These are phyloP conservation scores for Meloe dianella DNA, from an alignment of 2,888 invertebrate species.

Conservation along the genomic window DNA sequence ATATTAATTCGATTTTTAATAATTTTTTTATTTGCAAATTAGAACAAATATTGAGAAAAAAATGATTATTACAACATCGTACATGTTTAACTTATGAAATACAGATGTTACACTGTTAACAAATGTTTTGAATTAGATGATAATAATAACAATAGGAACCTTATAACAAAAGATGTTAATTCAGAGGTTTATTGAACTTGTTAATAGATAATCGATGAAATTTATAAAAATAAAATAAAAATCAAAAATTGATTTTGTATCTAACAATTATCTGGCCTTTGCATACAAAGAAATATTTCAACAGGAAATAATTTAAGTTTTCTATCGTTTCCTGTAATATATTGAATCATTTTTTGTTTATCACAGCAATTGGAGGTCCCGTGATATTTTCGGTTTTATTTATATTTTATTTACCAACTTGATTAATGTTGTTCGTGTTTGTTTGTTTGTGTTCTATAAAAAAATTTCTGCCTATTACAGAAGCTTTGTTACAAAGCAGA, in stretches of 20 bases:
- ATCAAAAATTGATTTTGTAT: background rate
- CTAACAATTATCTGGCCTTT: too few relatives aligned
- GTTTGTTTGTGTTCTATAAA: slow-evolving; percentile 50
- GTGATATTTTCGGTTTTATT: slow-evolving; percentile 10
- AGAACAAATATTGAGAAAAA: background rate
- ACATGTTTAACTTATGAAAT: background rate
- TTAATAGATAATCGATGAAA: background rate
- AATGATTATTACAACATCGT: background rate
- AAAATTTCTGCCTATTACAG: slow-evolving; percentile 66
- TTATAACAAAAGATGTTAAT: background rate
- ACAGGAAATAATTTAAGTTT: slow-evolving; percentile 21
- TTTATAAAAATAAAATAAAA: background rate
- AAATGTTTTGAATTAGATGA: background rate
- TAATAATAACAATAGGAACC: background rate
- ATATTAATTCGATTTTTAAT: background rate
- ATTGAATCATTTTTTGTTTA: slow-evolving; percentile 15
- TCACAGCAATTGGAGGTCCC: slow-evolving; percentile 9
- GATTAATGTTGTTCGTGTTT: slow-evolving; percentile 11
- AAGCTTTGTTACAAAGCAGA: slow-evolving; percentile 90
- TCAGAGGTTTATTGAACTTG: slow-evolving; percentile 6
- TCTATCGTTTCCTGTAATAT: slow-evolving; percentile 23
- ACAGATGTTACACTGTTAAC: background rate
- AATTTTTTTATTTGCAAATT: background rate
- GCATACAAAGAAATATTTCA: slow-evolving; percentile 5
- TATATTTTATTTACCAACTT: background rate